Evolutionary conservation across 1,140 invertebrate species (phyloP).

Genomic region (Penaeus vannamei): DNA sequence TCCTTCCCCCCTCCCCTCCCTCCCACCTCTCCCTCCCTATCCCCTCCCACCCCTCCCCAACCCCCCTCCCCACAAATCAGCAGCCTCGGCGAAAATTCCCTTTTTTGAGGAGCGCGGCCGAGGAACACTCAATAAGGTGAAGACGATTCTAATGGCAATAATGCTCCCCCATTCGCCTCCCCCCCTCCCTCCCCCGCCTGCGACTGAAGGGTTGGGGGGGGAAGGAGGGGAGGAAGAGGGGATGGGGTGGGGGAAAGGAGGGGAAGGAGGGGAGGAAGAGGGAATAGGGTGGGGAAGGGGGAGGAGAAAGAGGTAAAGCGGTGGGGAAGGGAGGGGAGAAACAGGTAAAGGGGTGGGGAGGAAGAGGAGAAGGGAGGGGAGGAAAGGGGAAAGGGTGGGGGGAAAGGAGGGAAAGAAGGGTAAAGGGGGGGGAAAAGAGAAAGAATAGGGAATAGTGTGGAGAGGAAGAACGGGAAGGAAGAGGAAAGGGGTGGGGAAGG

Average conservation of each 20-base stretch:
- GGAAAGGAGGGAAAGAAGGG: neutral
- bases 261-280: neutral
- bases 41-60: neutral
- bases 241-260: neutral
- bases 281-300: neutral
- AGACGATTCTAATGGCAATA: neutral
- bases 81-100: too few species aligned
- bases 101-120: neutral
- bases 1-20: too few species aligned
- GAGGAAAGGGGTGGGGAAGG: neutral
- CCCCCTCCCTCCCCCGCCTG: too few species aligned
- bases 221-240: neutral
- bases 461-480: neutral
- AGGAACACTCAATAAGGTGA: neutral
- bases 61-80: too few species aligned
- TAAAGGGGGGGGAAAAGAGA: neutral
- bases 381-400: neutral
- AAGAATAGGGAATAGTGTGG: neutral
- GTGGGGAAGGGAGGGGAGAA: too few species aligned
- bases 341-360: too few species aligned
- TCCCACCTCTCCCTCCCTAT: neutral
- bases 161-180: too few species aligned
- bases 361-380: neutral
- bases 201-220: neutral
- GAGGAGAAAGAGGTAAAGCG: neutral